Evolutionary conservation across 2,888 invertebrate species (phyloP).

Genomic region (Eugnorisma glareosa): DNA sequence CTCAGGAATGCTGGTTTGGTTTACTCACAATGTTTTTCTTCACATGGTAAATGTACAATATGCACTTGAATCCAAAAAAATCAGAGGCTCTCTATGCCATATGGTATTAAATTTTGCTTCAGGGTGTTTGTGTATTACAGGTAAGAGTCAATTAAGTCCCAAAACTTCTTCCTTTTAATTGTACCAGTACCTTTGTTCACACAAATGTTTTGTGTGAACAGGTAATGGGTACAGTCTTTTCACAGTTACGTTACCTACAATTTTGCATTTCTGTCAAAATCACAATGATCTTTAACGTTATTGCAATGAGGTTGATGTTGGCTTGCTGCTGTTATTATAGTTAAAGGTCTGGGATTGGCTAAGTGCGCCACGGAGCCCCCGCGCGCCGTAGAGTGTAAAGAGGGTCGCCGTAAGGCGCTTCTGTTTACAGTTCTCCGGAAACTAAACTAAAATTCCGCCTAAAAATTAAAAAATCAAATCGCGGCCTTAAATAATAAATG

Average conservation of each 20-base stretch:
- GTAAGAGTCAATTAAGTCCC: not conserved
- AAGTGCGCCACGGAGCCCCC: too few species aligned
- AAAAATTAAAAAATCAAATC: not conserved
- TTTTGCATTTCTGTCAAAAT: not conserved
- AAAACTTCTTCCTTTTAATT: not conserved
- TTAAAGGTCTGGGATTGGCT: not conserved
- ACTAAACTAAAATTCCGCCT: not conserved
- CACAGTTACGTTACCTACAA: not conserved
- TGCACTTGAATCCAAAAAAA: not conserved
- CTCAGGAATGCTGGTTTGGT: not conserved
- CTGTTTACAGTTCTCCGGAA: not conserved
- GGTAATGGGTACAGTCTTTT: not conserved
- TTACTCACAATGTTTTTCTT: not conserved
- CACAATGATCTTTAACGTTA: not conserved
- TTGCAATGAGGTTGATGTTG: not conserved
- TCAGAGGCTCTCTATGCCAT: not conserved
- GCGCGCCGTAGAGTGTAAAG: not conserved
- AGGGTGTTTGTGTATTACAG: not conserved
- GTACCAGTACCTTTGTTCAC: too few species aligned
- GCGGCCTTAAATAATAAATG: not conserved
- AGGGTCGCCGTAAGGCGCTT: too few species aligned
- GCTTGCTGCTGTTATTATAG: not conserved
- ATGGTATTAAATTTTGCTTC: not conserved
- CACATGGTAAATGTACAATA: not conserved
- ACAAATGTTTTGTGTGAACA: not conserved